Evolutionary conservation across 2,888 invertebrate genomes (phyloP).

Genomic region (Conus canariensis): DNA sequence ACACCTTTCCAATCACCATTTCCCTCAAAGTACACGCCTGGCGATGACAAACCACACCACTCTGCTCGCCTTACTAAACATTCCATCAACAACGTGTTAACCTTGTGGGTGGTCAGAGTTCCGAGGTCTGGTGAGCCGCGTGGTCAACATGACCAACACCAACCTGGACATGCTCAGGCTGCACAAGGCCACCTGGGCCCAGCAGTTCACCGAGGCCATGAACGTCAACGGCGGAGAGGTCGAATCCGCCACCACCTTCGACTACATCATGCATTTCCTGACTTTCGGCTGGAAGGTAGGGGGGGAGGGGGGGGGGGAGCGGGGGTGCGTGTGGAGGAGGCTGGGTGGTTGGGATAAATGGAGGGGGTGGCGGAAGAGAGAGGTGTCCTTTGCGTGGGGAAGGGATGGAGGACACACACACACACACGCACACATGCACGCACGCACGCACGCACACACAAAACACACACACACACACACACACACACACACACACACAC

Average conservation of each 20-base stretch:
- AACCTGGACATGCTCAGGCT: conserved; percentile 81
- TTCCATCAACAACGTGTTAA: too few species aligned
- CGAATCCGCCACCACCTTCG: conserved; percentile 80
- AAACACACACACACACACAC: background rate
- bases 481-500: too few species aligned
- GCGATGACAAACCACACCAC: too few species aligned
- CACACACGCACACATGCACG: background rate
- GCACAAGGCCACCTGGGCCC: conserved; percentile 80
- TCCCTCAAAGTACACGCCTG: too few species aligned
- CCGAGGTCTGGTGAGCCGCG: conserved; percentile 81
- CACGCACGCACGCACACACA: background rate
- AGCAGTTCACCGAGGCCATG: conserved; percentile 81
- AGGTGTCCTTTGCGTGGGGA: background rate
- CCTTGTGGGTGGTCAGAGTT: conserved; percentile 78
- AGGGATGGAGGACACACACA: background rate
- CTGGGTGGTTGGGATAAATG: too few species aligned
- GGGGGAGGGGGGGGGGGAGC: background rate
- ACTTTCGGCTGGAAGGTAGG: conserved; percentile 82
- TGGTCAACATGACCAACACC: conserved; percentile 81
- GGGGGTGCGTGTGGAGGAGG: background rate
- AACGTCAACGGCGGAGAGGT: conserved; percentile 83
- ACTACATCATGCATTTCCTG: conserved; percentile 82
- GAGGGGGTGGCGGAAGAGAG: background rate
- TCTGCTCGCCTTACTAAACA: too few species aligned
- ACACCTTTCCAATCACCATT: too few species aligned